These are phyloP conservation scores for Megalops atlanticus DNA, from an alignment of 2,113 vertebrate genomes.

Conservation along the genomic window DNA sequence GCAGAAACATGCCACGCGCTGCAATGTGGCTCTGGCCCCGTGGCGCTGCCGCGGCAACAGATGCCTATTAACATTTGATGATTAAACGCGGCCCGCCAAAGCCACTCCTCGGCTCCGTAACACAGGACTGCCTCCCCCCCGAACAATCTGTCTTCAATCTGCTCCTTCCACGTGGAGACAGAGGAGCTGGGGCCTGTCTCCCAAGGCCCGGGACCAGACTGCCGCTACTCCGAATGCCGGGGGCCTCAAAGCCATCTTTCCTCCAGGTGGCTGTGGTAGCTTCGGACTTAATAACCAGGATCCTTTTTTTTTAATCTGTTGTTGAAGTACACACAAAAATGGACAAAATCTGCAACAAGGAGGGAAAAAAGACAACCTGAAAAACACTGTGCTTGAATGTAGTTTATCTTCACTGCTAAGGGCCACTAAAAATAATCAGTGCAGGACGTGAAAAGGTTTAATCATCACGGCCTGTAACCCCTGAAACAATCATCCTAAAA, in stretches of 20 bases:
- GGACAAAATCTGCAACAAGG: neutral
- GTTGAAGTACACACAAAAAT: neutral
- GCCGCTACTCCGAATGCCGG: neutral
- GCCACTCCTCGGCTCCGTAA: conserved; percentile 61
- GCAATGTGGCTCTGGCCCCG: conserved; percentile 54
- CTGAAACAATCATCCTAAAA: neutral
- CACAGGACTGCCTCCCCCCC: conserved; percentile 48
- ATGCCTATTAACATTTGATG: conserved; percentile 80
- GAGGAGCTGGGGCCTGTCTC: conserved; percentile 4
- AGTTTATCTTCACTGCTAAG: conserved; percentile 24
- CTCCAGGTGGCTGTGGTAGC: neutral
- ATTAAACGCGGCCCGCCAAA: conserved; percentile 74
- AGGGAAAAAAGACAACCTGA: neutral
- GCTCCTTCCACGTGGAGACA: conserved; percentile 41
- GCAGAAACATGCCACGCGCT: conserved; percentile 67
- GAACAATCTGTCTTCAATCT: conserved; percentile 76
- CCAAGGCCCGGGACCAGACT: conserved; percentile 3
- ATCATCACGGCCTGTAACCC: neutral
- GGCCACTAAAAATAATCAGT: conserved; percentile 17
- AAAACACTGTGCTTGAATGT: neutral
- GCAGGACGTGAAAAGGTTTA: neutral
- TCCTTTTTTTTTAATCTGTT: neutral
- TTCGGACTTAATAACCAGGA: neutral
- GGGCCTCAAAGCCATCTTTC: conserved; percentile 7
- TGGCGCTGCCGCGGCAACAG: conserved; percentile 61